A percentile compares a stretch with the other conserved stretches of the same genome.
Conservation (phyloP, 2,797 vertebrate species). For the Sebastolobus alascanus region DNA sequence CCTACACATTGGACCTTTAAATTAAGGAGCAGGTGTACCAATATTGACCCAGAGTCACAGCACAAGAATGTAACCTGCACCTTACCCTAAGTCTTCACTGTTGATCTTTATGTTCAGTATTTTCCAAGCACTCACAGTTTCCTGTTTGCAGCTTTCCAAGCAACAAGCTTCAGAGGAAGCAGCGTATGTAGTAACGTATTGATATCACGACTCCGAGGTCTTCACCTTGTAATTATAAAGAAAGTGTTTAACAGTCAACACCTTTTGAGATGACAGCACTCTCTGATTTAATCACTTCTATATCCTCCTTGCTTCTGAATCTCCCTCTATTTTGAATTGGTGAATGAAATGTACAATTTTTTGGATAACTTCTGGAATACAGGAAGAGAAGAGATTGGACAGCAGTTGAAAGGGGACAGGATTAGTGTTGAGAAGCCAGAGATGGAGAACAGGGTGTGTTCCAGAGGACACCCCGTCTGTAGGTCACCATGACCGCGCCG, state of each 20-base stretch:
- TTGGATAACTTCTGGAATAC: not conserved
- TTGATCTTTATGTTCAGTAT: not conserved
- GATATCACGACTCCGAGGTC: not conserved
- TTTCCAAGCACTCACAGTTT: not conserved
- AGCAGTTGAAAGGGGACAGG: not conserved
- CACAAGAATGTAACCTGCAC: not conserved
- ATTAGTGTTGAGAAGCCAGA: slow-evolving; percentile 17
- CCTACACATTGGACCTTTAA: not conserved
- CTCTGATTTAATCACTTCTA: not conserved
- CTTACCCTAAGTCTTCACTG: not conserved
- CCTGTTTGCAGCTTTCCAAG: not conserved
- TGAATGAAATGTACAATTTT: not conserved
- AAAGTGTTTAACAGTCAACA: not conserved
- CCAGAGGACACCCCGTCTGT: slow-evolving; percentile 69
- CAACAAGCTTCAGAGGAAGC: not conserved
- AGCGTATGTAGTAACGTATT: not conserved
- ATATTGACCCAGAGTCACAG: not conserved
- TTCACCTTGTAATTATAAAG: not conserved
- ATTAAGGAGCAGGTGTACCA: not conserved
- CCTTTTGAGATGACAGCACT: not conserved
- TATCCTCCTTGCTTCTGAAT: not conserved
- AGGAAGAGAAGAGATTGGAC: not conserved
- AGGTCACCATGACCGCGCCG: slow-evolving; percentile 75
- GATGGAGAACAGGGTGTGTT: slow-evolving; percentile 53
- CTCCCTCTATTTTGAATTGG: not conserved